These are phyloP conservation scores for Budorcas taxicolor DNA, from an alignment of 2,113 vertebrate genomes.

Conservation along the genomic window DNA sequence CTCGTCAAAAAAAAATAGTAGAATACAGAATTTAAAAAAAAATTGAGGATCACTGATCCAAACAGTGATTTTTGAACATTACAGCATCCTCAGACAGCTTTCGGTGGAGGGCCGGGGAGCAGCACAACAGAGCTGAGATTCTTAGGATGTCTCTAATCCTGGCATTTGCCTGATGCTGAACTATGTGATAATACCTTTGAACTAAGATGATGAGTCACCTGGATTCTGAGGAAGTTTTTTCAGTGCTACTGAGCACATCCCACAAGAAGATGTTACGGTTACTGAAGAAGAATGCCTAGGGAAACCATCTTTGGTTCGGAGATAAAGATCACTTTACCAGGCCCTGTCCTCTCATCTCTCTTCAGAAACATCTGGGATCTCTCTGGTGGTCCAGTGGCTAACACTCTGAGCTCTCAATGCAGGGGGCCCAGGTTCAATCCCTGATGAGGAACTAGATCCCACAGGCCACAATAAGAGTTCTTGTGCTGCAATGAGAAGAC, in stretches of 20 bases:
- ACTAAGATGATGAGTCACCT: background rate
- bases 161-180: background rate
- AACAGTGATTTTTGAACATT: background rate
- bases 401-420: background rate
- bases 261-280: background rate
- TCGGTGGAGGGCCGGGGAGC: background rate
- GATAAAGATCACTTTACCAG: background rate
- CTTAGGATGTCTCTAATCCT: background rate
- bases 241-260: background rate
- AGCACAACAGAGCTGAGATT: background rate
- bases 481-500: background rate
- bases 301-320: background rate
- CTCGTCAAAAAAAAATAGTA: background rate
- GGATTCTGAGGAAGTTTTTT: background rate
- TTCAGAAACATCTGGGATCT: background rate
- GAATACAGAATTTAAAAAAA: background rate
- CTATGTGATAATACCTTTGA: background rate
- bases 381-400: background rate
- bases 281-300: background rate
- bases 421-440: background rate
- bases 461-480: background rate
- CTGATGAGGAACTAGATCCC: background rate
- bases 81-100: background rate
- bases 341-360: background rate
- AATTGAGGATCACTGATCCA: background rate